A percentile compares a stretch with the other conserved stretches of the same genome.
These are phyloP conservation scores for Leptoteleia sp. DNA, from an alignment of 1,140 invertebrate genomes.

Conservation along the genomic window DNA sequence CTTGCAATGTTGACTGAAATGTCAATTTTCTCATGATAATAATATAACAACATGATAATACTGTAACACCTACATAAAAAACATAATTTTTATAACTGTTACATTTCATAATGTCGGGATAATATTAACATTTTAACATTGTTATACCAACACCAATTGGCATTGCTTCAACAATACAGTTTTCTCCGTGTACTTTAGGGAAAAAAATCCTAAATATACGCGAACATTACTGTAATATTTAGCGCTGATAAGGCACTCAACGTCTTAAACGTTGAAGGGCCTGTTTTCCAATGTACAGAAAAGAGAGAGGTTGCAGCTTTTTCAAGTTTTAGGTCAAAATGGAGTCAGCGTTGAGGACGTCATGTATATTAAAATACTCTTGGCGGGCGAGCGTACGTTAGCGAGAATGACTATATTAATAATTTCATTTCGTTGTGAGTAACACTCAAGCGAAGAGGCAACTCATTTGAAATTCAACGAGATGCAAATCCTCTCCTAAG, in stretches of 20 bases:
- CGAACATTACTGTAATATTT: conserved; percentile 58
- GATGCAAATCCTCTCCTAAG: conserved; percentile 73
- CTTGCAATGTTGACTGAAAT: too few species aligned
- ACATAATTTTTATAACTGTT: too few species aligned
- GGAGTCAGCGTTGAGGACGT: conserved; percentile 49
- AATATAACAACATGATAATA: too few species aligned
- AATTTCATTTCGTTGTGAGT: conserved; percentile 73
- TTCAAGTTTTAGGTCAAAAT: conserved; percentile 72
- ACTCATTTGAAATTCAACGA: conserved; percentile 77
- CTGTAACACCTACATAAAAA: too few species aligned
- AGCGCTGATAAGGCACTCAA: conserved; percentile 66
- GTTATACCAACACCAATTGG: too few species aligned
- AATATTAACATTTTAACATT: too few species aligned
- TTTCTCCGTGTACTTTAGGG: too few species aligned
- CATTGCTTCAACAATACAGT: too few species aligned
- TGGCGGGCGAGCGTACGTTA: conserved; percentile 50
- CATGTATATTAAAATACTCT: conserved; percentile 72
- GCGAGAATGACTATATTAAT: conserved; percentile 72
- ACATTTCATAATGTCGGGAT: too few species aligned
- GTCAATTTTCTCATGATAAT: too few species aligned
- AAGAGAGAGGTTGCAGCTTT: conserved; percentile 63
- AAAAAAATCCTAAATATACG: conserved; percentile 18
- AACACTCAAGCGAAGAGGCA: conserved; percentile 69
- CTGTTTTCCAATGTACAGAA: conserved; percentile 46
- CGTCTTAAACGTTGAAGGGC: conserved; percentile 50